These are phyloP conservation scores for Netelia melanura DNA, from an alignment of 2,888 invertebrate genomes.

Conservation along the genomic window DNA sequence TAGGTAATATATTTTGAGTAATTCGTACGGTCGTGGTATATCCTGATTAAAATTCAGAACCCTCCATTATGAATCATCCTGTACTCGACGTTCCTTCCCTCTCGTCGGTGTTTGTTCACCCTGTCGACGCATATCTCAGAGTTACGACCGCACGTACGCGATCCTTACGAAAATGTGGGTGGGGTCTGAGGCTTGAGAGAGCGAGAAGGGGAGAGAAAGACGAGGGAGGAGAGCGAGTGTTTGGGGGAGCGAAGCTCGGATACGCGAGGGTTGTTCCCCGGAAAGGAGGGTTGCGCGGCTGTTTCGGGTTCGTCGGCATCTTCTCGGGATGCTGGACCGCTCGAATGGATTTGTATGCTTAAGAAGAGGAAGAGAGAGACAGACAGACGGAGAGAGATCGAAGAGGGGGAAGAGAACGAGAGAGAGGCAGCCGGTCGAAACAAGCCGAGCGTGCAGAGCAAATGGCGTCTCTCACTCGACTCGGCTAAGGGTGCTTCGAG, in stretches of 20 bases:
- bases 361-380: conserved; percentile 45
- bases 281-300: conserved; percentile 46
- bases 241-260: conserved; percentile 32
- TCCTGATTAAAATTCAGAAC: not conserved
- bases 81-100: conserved; percentile 10
- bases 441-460: conserved; percentile 31
- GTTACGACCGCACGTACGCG: conserved; percentile 48
- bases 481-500: conserved; percentile 48
- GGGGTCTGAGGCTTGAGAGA: conserved; percentile 30
- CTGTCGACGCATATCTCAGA: conserved; percentile 31
- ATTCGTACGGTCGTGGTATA: not conserved
- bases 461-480: conserved; percentile 65
- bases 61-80: conserved; percentile 39
- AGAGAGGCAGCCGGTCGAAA: conserved; percentile 13
- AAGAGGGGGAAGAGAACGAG: conserved; percentile 16
- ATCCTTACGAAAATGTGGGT: conserved; percentile 56
- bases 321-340: conserved; percentile 45
- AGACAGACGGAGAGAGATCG: conserved; percentile 16
- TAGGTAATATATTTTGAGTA: not conserved
- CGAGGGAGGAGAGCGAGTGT: conserved; percentile 23
- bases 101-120: conserved; percentile 43
- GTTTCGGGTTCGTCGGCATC: conserved; percentile 52
- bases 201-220: conserved; percentile 34
- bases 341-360: conserved; percentile 73
- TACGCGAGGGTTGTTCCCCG: conserved; percentile 34